Base-by-base conservation (phyloP, 2,113 vertebrate genomes). In the Lasiurus cinereus region DNA sequence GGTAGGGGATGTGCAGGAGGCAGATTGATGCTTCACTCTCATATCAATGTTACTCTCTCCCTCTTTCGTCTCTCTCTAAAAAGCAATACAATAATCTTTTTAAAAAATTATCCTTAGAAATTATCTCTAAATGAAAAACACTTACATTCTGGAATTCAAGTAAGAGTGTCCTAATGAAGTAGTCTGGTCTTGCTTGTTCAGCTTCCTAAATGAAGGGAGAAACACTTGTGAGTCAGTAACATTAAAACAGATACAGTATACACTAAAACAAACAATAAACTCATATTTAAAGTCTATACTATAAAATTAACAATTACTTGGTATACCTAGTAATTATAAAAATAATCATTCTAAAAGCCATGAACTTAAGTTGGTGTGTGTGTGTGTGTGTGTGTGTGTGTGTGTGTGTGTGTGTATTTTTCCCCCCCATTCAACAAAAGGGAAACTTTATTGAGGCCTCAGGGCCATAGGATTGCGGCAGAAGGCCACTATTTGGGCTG, bases 81-180 rank as follows among this genome's bases (percentile, higher is more conserved):
- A 16, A n/a, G 64, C 31, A 67, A 67, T 67, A 67, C 29, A 66
- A 66, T 29, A n/a, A n/a, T n/a, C 13, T 66, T 70, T 36, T 21
- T 1, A 22, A 73, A 84, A 67, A 83, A 50, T n/a, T 77, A 70
- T 48, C 33, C 66, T 82, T 85, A 90, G 29, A 92, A 54, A 79
- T 8, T 13, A 1, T 77, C 9, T 76, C 73, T 69, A 14, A 4
- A 64, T 50, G 31, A 52, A 80, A 95, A 92, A 46, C 95, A 98
- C 99, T 99, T 98, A 99, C 99, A 93, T 99, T 99, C 39, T 99
- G 99, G 98, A 99, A 98, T 98, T 99, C 99, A 97, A 99, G 98
- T 87, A 98, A 96, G 84, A 99, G 98, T 15, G 99, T 99, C 96
- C 99, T 99, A 98, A 99, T 99, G 96, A 98, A 99, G 97, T 99